Conservation (phyloP, 2,888 invertebrate species). For the Ischnura elegans region DNA sequence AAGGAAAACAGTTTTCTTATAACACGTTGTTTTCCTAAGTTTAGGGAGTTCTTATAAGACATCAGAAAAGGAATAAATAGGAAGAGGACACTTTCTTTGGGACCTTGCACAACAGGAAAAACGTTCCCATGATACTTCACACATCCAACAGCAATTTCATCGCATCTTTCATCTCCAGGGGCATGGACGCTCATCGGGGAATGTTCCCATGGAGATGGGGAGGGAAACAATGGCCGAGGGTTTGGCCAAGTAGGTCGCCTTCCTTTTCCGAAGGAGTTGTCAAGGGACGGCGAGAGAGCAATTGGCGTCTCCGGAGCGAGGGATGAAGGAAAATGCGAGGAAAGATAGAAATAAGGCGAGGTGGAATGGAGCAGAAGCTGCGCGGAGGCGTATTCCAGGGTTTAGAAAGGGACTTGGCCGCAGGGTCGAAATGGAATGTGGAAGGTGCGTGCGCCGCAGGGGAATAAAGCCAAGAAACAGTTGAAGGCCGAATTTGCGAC, state of each 20-base stretch:
- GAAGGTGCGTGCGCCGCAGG: background rate
- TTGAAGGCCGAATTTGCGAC: constrained; percentile 27
- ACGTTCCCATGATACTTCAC: background rate
- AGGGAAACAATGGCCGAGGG: background rate
- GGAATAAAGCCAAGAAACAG: background rate
- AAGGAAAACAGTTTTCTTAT: no score
- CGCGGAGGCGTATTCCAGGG: no score
- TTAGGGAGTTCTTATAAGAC: no score
- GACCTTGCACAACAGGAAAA: no score
- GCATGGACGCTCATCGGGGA: background rate
- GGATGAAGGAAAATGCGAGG: background rate
- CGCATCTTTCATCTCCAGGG: background rate
- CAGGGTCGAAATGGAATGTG: constrained; percentile 3
- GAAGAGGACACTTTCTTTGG: no score
- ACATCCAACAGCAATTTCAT: background rate
- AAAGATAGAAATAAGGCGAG: background rate
- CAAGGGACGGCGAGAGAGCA: background rate
- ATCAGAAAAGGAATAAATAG: no score
- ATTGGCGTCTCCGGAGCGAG: background rate
- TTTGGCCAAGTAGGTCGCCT: background rate
- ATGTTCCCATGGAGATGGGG: background rate
- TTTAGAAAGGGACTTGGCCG: background rate
- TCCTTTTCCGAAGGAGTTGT: background rate
- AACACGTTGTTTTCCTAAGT: no score
- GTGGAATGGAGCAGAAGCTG: background rate